Evolutionary conservation across 2,113 vertebrate genomes (phyloP).

Genomic region (Rhinogobius similis): DNA sequence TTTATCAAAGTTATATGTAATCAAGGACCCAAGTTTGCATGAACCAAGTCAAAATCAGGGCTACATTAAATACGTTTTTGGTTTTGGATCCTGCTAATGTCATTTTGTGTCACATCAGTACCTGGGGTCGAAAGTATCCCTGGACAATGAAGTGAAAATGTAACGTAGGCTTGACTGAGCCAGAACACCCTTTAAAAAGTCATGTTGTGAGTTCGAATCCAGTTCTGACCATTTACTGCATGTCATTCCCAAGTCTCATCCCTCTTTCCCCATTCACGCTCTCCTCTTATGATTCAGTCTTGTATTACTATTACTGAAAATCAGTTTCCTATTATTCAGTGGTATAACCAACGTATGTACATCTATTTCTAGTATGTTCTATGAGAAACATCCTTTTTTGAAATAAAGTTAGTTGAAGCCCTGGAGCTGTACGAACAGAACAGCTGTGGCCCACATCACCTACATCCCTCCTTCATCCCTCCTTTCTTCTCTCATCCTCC

Average conservation of each 20-base stretch:
- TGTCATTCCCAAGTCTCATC: too few species aligned
- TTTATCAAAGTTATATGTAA: not conserved
- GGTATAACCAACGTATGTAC: too few species aligned
- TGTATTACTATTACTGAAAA: not conserved
- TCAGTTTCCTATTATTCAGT: not conserved
- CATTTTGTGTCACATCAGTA: too few species aligned
- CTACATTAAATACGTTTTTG: not conserved
- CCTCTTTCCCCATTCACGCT: too few species aligned
- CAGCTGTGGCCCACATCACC: conserved; percentile 39
- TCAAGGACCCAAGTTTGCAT: too few species aligned
- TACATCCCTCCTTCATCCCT: not conserved
- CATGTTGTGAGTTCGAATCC: too few species aligned
- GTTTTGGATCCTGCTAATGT: too few species aligned
- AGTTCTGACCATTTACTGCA: too few species aligned
- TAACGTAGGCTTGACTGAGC: too few species aligned
- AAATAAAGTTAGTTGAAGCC: conserved; percentile 12
- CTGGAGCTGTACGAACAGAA: conserved; percentile 20
- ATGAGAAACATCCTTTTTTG: conserved; percentile 23
- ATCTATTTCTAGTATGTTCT: not conserved
- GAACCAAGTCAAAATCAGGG: not conserved
- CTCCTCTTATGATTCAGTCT: not conserved
- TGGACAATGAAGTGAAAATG: too few species aligned
- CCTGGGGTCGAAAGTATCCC: too few species aligned
- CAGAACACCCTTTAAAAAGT: too few species aligned
- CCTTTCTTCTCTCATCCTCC: conserved; percentile 4